Conservation (phyloP, 2,113 vertebrate species). For the Actenoides lindsayi region DNA sequence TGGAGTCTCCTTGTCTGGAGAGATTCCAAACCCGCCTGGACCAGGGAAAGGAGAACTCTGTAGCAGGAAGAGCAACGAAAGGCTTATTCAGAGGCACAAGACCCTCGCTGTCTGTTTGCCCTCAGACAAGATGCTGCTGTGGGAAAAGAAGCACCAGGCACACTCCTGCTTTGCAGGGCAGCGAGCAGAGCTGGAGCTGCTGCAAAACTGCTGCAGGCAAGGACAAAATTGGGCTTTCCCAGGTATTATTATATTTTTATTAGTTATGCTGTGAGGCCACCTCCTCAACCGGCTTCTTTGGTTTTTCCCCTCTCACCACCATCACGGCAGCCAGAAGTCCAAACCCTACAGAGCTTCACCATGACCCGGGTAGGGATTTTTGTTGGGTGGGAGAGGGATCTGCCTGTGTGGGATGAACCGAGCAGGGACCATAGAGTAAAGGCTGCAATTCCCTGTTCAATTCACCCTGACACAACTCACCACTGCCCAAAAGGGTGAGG, state of each 20-base stretch:
- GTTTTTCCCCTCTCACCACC: not conserved
- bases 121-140: not conserved
- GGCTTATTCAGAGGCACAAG: conserved; percentile 40
- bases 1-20: not conserved
- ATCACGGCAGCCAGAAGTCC: not conserved
- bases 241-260: not conserved
- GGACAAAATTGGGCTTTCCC: not conserved
- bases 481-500: not conserved
- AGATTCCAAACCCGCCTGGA: not conserved
- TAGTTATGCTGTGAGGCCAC: not conserved
- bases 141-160: not conserved
- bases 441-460: not conserved
- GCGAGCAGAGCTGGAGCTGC: rapidly evolving
- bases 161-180: not conserved
- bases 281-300: not conserved
- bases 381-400: not conserved
- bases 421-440: not conserved
- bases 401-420: not conserved
- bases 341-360: not conserved
- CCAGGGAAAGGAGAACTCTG: conserved; percentile 11
- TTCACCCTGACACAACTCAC: not conserved
- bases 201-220: not conserved
- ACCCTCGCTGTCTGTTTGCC: rapidly evolving
- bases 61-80: not conserved
- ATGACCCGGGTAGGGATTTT: not conserved